Conservation (phyloP, 2,113 vertebrate genomes). For the Plectropomus leopardus region DNA sequence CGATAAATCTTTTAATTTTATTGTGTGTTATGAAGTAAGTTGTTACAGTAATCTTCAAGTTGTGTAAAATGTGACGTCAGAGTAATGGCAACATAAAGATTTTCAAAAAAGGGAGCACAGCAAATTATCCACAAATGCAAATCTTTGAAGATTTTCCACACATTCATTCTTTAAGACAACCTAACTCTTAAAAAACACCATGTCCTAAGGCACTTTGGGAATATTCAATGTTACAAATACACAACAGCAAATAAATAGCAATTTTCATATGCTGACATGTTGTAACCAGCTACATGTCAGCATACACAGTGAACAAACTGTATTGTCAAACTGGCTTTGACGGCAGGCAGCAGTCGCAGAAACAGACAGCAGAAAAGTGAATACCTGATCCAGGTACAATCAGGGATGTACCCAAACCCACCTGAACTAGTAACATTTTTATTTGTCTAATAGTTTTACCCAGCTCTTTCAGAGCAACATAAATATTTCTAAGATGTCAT, state of each 20-base stretch:
- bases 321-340: background rate
- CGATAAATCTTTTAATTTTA: no score
- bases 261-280: background rate
- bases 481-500: background rate
- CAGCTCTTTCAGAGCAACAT: background rate
- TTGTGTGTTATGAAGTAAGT: no score
- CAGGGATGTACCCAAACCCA: background rate
- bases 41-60: no score
- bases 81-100: no score
- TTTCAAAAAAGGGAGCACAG: background rate
- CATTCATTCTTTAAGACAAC: background rate
- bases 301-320: background rate
- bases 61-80: background rate
- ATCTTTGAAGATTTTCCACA: background rate
- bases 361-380: background rate
- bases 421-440: background rate
- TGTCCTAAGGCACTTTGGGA: slow-evolving; percentile 13
- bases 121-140: background rate
- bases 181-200: slow-evolving; percentile 2
- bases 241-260: slow-evolving; percentile 31
- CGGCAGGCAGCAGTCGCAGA: background rate
- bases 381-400: background rate
- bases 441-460: background rate
- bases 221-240: slow-evolving; percentile 18
- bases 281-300: slow-evolving; percentile 5